Evolutionary conservation across 1,140 invertebrate genomes (phyloP).

Genomic region (Ips typographus): DNA sequence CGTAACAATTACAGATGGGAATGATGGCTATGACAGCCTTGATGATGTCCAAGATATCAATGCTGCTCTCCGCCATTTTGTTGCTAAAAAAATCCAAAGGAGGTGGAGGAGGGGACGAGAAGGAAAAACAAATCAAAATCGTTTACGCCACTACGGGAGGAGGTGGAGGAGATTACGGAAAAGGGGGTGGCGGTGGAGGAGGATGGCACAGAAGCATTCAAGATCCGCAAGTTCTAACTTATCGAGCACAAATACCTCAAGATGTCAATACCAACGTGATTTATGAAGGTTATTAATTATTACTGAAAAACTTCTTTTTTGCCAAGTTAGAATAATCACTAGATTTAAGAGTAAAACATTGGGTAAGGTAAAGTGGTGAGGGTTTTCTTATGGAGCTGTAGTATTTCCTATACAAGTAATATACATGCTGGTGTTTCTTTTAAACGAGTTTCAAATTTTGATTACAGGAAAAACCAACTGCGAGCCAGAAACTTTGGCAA

Average conservation of each 20-base stretch:
- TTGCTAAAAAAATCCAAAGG: constrained; percentile 63
- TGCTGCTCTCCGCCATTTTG: constrained; percentile 65
- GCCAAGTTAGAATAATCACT: no score
- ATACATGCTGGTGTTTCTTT: no score
- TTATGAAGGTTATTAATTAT: constrained; percentile 36
- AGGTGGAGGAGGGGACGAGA: constrained; percentile 56
- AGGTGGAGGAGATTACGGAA: constrained; percentile 48
- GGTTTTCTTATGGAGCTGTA: no score
- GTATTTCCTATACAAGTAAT: no score
- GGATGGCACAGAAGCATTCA: constrained; percentile 59
- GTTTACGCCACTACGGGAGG: constrained; percentile 58
- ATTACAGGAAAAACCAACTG: no score
- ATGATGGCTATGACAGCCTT: constrained; percentile 62
- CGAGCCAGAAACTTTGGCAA: no score
- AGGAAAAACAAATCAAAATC: constrained; percentile 58
- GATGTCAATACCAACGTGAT: constrained; percentile 28
- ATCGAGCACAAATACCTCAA: constrained; percentile 35
- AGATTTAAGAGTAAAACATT: no score
- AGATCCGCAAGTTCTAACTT: constrained; percentile 34
- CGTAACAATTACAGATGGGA: constrained; percentile 31
- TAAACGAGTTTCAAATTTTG: no score
- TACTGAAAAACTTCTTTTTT: neutral
- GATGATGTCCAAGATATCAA: constrained; percentile 66
- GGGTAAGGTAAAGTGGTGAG: no score
- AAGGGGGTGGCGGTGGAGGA: constrained; percentile 48